Conservation (phyloP, 2,113 vertebrate species). For the Cyanoramphus novaezelandiae region DNA sequence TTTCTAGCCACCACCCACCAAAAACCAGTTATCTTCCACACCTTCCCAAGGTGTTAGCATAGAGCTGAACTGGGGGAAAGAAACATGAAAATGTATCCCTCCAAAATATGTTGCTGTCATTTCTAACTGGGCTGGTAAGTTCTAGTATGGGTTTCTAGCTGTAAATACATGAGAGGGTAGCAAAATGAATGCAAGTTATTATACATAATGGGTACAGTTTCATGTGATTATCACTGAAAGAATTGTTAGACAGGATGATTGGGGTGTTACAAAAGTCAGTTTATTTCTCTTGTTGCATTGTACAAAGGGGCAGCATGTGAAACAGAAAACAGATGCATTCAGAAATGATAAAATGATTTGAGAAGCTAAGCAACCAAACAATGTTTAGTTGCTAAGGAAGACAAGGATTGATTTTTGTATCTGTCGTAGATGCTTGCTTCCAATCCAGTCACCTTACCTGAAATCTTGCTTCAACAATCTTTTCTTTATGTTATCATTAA, state of each 20-base stretch:
- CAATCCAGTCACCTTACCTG: neutral
- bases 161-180: neutral
- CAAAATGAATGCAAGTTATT: neutral
- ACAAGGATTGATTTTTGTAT: neutral
- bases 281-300: neutral
- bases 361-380: neutral
- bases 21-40: neutral
- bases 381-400: neutral
- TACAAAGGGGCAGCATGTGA: neutral
- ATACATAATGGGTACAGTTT: neutral
- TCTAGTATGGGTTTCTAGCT: neutral
- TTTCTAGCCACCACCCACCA: neutral
- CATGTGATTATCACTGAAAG: neutral
- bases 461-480: neutral
- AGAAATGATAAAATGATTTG: neutral
- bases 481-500: neutral
- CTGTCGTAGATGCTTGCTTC: neutral
- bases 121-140: neutral
- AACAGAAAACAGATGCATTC: neutral
- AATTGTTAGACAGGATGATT: neutral
- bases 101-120: accelerated
- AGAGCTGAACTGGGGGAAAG: neutral
- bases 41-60: neutral
- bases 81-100: neutral
- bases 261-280: neutral